These are phyloP conservation scores for Allolobophora icterica DNA, from an alignment of 2,888 invertebrate genomes.

Conservation along the genomic window DNA sequence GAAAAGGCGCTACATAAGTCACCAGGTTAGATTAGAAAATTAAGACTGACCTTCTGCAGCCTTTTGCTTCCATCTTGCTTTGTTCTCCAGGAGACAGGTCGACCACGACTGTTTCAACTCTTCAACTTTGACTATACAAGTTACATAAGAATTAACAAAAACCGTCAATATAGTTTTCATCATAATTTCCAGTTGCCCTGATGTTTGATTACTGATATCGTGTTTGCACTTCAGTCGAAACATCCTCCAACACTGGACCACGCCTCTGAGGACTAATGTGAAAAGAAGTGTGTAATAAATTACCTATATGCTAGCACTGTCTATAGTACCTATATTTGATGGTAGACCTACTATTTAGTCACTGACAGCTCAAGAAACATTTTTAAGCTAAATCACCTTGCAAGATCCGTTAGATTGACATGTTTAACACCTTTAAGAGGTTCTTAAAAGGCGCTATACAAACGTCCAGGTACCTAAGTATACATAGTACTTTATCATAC, in stretches of 20 bases:
- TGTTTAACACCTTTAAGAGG: too few relatives aligned
- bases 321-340: too few relatives aligned
- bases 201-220: background rate
- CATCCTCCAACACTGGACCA: background rate
- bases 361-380: too few relatives aligned
- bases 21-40: background rate
- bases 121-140: background rate
- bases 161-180: background rate
- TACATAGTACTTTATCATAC: too few relatives aligned
- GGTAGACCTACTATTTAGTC: too few relatives aligned
- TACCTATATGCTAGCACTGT: background rate
- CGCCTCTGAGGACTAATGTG: background rate
- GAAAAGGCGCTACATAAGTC: background rate
- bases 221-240: background rate
- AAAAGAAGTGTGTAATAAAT: background rate
- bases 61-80: background rate
- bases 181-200: background rate
- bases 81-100: background rate
- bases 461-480: too few relatives aligned
- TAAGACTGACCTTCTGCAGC: conserved; percentile 7
- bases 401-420: too few relatives aligned
- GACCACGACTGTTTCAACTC: conserved; percentile 26
- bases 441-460: too few relatives aligned
- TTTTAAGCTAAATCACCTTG: too few relatives aligned
- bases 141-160: background rate